A percentile compares a stretch with the other conserved stretches of the same genome.
phyloP scores from a whole-genome alignment of 2,888 invertebrate species.

The Mimumesa dahlbomi region DNA sequence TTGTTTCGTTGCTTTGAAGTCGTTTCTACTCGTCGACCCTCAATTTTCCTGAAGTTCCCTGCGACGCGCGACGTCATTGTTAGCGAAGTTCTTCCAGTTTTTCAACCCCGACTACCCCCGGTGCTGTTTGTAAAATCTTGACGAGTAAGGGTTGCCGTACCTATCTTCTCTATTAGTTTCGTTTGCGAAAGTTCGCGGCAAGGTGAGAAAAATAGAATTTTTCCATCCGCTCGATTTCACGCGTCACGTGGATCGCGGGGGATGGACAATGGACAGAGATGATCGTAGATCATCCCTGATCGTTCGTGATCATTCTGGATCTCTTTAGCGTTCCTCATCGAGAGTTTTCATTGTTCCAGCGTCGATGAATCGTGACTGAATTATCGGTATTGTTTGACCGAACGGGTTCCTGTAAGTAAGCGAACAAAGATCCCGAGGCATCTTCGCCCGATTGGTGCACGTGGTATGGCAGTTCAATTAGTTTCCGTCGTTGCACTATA shows the following conservation, averaged over 20 bases:
- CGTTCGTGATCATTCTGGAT: too few species aligned
- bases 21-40: slow-evolving; percentile 15
- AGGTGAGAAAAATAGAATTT: too few species aligned
- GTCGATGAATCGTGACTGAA: slow-evolving; percentile 1
- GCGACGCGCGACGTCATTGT: slow-evolving; percentile 36
- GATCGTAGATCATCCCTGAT: too few species aligned
- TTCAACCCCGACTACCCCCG: slow-evolving; percentile 22
- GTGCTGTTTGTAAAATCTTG: too few species aligned
- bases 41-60: slow-evolving; percentile 30
- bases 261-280: too few species aligned
- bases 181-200: too few species aligned
- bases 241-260: too few species aligned
- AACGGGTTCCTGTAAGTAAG: too few species aligned
- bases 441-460: slow-evolving; percentile 5
- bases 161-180: too few species aligned
- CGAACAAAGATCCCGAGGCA: slow-evolving; percentile 6
- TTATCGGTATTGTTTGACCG: slow-evolving; percentile 34
- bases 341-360: neutral
- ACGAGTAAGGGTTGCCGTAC: too few species aligned
- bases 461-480: slow-evolving; percentile 27
- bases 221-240: too few species aligned
- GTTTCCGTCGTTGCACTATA: neutral
- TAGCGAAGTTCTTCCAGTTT: slow-evolving; percentile 36
- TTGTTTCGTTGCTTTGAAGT: too few species aligned
- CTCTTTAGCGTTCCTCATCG: neutral